Percentiles rank a stretch among this genome's conserved stretches.
These are phyloP conservation scores for Eutrigla gurnardus DNA, from an alignment of 2,797 vertebrate species.

Conservation along the genomic window DNA sequence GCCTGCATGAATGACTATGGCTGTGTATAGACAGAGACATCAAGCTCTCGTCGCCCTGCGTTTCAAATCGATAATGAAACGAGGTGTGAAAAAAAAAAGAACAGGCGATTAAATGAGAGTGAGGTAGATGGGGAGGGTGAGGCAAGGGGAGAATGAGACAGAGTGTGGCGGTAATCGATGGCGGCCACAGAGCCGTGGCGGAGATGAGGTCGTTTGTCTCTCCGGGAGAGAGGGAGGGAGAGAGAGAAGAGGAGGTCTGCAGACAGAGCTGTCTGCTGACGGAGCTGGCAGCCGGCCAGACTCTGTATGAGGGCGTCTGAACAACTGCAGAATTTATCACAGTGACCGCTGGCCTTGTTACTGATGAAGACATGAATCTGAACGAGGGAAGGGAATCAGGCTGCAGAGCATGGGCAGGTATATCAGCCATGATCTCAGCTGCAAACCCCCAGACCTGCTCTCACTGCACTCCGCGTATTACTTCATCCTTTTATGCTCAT, in stretches of 20 bases:
- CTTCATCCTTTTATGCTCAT: neutral
- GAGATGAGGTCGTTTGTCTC: conserved; percentile 73
- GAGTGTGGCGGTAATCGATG: conserved; percentile 65
- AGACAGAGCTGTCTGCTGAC: conserved; percentile 62
- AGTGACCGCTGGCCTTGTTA: conserved; percentile 58
- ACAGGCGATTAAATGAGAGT: conserved; percentile 42
- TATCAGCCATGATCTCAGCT: conserved; percentile 7
- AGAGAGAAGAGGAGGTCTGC: conserved; percentile 7
- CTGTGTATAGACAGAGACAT: conserved; percentile 53
- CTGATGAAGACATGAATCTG: conserved; percentile 64
- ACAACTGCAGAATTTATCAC: conserved; percentile 63
- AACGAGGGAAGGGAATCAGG: conserved; percentile 18
- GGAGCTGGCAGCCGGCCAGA: conserved; percentile 57
- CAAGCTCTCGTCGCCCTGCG: conserved; percentile 42
- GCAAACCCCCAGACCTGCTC: neutral
- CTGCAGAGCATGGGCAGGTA: conserved; percentile 18
- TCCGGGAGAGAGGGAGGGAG: conserved; percentile 19
- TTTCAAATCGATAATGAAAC: conserved; percentile 70
- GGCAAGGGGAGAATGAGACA: conserved; percentile 28
- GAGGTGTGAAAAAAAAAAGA: conserved; percentile 47
- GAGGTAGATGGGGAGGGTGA: conserved; percentile 15
- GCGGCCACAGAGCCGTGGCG: conserved; percentile 48
- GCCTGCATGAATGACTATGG: conserved; percentile 3
- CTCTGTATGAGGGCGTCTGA: conserved; percentile 51
- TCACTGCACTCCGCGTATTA: neutral